phyloP scores from a whole-genome alignment of 2,797 vertebrate species.

The Enteromius unitaeniatus region DNA sequence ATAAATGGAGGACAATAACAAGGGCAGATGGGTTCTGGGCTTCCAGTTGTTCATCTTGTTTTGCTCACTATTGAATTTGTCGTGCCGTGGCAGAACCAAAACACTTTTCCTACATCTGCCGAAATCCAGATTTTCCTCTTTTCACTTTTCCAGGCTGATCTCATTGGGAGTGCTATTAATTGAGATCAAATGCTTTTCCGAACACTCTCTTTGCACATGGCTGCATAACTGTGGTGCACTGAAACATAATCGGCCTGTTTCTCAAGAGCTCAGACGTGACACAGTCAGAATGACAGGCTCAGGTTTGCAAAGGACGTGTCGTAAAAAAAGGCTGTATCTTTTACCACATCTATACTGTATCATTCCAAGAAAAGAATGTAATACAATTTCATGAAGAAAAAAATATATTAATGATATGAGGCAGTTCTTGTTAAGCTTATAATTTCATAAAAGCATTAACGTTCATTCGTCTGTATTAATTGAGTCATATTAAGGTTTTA shows the following conservation, averaged over 20 bases:
- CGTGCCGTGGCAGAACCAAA: neutral
- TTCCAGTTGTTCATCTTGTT: slow-evolving; percentile 44
- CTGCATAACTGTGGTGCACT: slow-evolving; percentile 31
- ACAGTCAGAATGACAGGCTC: slow-evolving; percentile 18
- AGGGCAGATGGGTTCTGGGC: slow-evolving; percentile 44
- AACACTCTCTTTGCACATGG: slow-evolving; percentile 43
- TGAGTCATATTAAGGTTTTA: neutral
- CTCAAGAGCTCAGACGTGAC: slow-evolving; percentile 33
- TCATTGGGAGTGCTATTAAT: slow-evolving; percentile 58
- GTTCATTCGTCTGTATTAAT: neutral
- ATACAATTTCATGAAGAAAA: neutral
- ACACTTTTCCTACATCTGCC: slow-evolving; percentile 48
- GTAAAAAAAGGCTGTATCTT: neutral
- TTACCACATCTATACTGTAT: neutral
- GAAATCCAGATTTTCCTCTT: neutral
- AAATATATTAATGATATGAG: neutral
- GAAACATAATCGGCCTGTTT: slow-evolving; percentile 53
- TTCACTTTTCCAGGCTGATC: slow-evolving; percentile 13
- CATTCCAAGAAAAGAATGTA: neutral
- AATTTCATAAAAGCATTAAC: neutral
- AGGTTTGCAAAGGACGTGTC: slow-evolving; percentile 29
- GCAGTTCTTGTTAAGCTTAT: neutral
- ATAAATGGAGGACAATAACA: slow-evolving; percentile 45
- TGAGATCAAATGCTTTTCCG: slow-evolving; percentile 57
- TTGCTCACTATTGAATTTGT: slow-evolving; percentile 43